Conservation (phyloP, 2,797 vertebrate species). For the Scarus forsteni region DNA sequence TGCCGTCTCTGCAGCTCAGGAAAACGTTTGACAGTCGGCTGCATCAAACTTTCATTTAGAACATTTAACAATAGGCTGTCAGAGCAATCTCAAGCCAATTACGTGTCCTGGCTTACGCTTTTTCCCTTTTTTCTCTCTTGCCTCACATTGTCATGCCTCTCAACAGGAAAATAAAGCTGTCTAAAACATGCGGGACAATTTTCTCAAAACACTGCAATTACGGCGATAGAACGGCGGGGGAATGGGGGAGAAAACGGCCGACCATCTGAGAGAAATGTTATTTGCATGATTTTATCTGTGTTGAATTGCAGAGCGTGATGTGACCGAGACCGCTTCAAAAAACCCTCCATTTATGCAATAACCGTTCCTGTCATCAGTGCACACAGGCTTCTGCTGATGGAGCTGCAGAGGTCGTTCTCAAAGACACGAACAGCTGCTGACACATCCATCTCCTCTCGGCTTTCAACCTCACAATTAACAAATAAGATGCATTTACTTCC, state of each 20-base stretch:
- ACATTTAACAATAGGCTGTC: conserved; percentile 54
- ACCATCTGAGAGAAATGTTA: conserved; percentile 32
- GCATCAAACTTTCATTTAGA: conserved; percentile 54
- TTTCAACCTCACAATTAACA: conserved; percentile 6
- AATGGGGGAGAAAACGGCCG: background rate
- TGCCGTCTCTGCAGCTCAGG: background rate
- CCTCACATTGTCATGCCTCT: conserved; percentile 5
- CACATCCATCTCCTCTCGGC: background rate
- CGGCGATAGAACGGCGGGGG: background rate
- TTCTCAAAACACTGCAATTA: conserved; percentile 61
- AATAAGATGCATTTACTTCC: background rate
- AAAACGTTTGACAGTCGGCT: conserved; percentile 2
- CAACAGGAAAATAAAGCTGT: conserved; percentile 45
- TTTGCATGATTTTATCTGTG: conserved; percentile 57
- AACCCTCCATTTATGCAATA: conserved; percentile 36
- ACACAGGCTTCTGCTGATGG: background rate
- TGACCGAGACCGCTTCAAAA: conserved; percentile 3
- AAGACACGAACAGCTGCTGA: conserved; percentile 24
- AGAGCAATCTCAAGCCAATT: conserved; percentile 41
- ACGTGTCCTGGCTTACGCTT: background rate
- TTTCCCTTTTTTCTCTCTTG: background rate
- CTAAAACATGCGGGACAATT: conserved; percentile 51
- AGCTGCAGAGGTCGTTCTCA: conserved; percentile 27
- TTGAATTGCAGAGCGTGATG: conserved; percentile 31
- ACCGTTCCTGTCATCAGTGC: conserved; percentile 26